Base-by-base conservation (phyloP, 2,113 vertebrate species). In the Phainopepla nitens region DNA sequence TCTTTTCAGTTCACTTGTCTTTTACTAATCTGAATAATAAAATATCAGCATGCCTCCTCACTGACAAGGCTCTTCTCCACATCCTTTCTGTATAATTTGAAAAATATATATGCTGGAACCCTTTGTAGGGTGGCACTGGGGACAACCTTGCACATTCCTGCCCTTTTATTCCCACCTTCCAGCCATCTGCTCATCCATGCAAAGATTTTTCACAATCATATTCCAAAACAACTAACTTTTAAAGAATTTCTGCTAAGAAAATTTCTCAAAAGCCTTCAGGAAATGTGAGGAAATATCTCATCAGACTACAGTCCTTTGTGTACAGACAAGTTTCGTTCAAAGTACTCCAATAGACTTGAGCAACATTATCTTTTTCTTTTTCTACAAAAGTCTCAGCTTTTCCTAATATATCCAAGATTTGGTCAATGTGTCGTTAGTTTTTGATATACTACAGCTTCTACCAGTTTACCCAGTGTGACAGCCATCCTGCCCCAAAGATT, bases 1-100 rank as follows among this genome's bases (percentile, higher is more conserved):
- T 81, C 64, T 91, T 82, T 73, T 22, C 60, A 57, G 22, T 78
- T 84, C 87, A 35, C 15, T 91, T 94, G 33, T 53, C 45, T 87
- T 80, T 81, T 53, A 44, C 17, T 78, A 21, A 39, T 51, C 28
- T 70, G n/a, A 80, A 69, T 70, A 78, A 87, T 36, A 87, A 89
- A 83, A 61, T 41, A 53, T 1, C 24, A 51, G 24, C 50, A 84
- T 81, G 24, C 20, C n/a, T 66, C 7, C 13, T 94, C n/a, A 18
- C n/a, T 66, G 72, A 50, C 33, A 77, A 69, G 36, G 31, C 21
- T 79, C 9, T 72, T 77, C n/a, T 5, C 4, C 29, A 39, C n/a
- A 77, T n/a, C 19, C 12, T 68, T 45, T 33, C 6, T 29, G 23
- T 14, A 3, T 39, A 23, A 68, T 71, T 75, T 54, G 16, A 64